Percentiles rank a stretch among this genome's conserved stretches.
phyloP scores from a whole-genome alignment of 2,113 vertebrate species.

The Glaucomys volans region DNA sequence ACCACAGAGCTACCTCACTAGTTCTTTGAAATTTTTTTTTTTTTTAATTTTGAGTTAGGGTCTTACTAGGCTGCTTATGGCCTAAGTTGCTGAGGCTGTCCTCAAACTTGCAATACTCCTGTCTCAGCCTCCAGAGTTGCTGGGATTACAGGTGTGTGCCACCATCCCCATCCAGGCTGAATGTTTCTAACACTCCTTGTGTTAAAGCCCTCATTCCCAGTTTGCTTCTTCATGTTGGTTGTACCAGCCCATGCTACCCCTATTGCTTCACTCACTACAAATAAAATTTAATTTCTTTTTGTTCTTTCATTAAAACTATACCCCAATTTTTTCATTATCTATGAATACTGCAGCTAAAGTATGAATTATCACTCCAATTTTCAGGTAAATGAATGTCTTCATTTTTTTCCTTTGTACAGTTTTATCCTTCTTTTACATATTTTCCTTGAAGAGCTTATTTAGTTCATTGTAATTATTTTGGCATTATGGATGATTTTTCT shows the following conservation, averaged over 20 bases:
- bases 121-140: too few relatives aligned
- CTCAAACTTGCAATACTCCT: too few relatives aligned
- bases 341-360: background rate
- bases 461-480: background rate
- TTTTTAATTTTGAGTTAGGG: too few relatives aligned
- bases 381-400: background rate
- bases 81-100: too few relatives aligned
- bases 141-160: too few relatives aligned
- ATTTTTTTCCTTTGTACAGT: background rate
- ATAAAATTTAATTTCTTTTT: background rate
- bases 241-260: fast-evolving
- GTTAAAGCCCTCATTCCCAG: background rate
- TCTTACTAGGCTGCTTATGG: too few relatives aligned
- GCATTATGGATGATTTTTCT: too few relatives aligned
- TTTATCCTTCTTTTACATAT: background rate
- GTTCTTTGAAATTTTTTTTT: too few relatives aligned
- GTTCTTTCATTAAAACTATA: background rate
- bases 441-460: background rate
- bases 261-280: background rate
- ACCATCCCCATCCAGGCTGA: too few relatives aligned
- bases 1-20: too few relatives aligned
- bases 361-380: background rate
- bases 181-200: background rate
- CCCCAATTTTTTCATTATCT: background rate
- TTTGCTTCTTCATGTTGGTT: background rate